Conservation (phyloP, 2,113 vertebrate species). For the Rostratula benghalensis region DNA sequence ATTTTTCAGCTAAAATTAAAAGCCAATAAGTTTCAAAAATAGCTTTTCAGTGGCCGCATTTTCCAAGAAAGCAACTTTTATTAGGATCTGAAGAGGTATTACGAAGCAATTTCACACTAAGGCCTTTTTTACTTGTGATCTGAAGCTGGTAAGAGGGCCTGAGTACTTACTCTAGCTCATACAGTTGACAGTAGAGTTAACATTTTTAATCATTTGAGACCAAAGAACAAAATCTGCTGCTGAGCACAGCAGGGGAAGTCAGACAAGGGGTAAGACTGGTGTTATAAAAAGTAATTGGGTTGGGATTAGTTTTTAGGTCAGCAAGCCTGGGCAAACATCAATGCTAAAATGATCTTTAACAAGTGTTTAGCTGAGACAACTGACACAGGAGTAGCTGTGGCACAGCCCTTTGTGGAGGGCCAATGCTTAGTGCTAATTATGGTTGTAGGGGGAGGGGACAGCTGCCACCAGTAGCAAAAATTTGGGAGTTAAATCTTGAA, state of each 20-base stretch:
- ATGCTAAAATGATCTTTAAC: constrained; percentile 28
- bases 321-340: constrained; percentile 9
- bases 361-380: neutral
- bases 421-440: neutral
- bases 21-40: neutral
- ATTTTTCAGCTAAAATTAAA: neutral
- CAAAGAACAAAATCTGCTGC: neutral
- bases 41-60: neutral
- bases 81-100: neutral
- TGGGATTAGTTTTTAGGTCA: constrained; percentile 48
- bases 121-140: neutral
- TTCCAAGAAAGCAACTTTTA: neutral
- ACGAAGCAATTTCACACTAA: neutral
- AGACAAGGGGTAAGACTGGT: neutral
- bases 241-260: constrained; percentile 32
- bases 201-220: neutral
- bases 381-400: neutral
- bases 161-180: neutral
- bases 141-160: neutral
- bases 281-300: constrained; percentile 33
- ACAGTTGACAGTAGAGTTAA: neutral
- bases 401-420: neutral
- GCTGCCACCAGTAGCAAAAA: neutral
- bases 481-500: neutral
- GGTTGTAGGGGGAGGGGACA: neutral